Conservation (phyloP, 1,140 invertebrate species). For the Lordiphosa collinella region DNA sequence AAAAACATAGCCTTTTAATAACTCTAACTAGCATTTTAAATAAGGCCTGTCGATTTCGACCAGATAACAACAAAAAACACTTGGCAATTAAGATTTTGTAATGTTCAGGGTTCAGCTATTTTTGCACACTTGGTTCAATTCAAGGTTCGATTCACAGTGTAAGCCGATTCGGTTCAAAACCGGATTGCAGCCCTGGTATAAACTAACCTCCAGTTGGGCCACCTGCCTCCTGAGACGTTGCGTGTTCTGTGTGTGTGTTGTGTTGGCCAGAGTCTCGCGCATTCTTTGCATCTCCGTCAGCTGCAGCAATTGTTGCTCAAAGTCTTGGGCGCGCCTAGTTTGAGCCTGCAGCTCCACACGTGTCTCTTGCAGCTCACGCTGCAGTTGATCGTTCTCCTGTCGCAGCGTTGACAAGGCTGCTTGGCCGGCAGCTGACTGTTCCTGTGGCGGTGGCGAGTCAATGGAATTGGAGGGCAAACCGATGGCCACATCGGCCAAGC, state of each 20-base stretch:
- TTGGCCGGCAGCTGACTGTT: conserved; percentile 50
- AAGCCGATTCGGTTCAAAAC: too few species aligned
- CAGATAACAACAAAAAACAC: too few species aligned
- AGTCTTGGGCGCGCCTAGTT: conserved; percentile 79
- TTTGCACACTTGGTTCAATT: too few species aligned
- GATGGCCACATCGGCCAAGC: conserved; percentile 80
- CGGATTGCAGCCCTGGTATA: too few species aligned
- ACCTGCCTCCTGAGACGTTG: conserved; percentile 83
- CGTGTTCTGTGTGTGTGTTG: conserved; percentile 80
- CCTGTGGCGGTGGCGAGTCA: conserved; percentile 58
- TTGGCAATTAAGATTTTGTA: too few species aligned
- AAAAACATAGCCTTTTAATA: too few species aligned
- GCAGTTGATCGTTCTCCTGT: conserved; percentile 82
- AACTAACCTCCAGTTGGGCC: conserved; percentile 81
- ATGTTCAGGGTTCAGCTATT: too few species aligned
- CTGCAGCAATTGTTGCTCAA: conserved; percentile 82
- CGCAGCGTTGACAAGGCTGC: conserved; percentile 75
- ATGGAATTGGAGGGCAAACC: conserved; percentile 69
- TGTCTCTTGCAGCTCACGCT: conserved; percentile 81
- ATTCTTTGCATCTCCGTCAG: conserved; percentile 75
- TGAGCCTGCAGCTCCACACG: conserved; percentile 81
- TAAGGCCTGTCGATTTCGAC: too few species aligned
- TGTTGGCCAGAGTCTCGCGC: conserved; percentile 71
- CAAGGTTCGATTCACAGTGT: too few species aligned
- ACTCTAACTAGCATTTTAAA: too few species aligned